Base-by-base conservation (phyloP, 2,888 invertebrate genomes). In the Drosophila macrothrix region DNA sequence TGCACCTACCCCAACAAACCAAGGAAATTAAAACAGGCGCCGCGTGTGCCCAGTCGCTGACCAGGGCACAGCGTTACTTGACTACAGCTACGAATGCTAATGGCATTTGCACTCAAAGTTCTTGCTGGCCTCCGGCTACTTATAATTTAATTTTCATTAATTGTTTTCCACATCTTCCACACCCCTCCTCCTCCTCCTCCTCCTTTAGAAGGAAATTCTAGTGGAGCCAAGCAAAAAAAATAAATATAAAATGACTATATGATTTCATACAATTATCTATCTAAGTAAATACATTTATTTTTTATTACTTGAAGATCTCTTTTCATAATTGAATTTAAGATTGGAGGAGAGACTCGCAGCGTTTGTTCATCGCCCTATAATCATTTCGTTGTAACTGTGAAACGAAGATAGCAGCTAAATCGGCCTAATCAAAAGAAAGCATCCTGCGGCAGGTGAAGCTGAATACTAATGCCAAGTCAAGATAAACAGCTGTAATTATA, bases 81-180 rank as follows among this genome's bases (percentile, higher is more conserved):
- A 16, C 41, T 19, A 6, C 7, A 16, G 19, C 14, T 12, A n/a
- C n/a, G 55, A 70, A 78, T 74, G 79, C 85, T 88, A 84, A 90
- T 88, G 80, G 88, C 73, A 85, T 83, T 85, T 80, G 73, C 86
- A 85, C 88, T 84, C 90, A 83, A 90, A 90, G 90, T 80, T 84
- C 72, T 71, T 71, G 73, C 71, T 82, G 86, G 62, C 84, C 80
- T 80, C 75, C 81, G 89, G 89, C 90, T 56, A 76, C 58, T 68
- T 77, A 73, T 90, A 85, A 85, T 90, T 85, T 80, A 72, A 84
- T 84, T 90, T 88, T 69, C 86, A 77, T 85, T 84, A 90, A 90
- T 88, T 86, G 83, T 83, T 90, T 85, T 82, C 80, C 81, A 82
- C 46, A 46, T 16, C 46, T 46, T 73, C 50, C 46, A 29, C 10